A percentile compares a stretch with the other conserved stretches of the same genome.
These are phyloP conservation scores for Andrena minutula DNA, from an alignment of 2,888 invertebrate genomes.

Conservation along the genomic window DNA sequence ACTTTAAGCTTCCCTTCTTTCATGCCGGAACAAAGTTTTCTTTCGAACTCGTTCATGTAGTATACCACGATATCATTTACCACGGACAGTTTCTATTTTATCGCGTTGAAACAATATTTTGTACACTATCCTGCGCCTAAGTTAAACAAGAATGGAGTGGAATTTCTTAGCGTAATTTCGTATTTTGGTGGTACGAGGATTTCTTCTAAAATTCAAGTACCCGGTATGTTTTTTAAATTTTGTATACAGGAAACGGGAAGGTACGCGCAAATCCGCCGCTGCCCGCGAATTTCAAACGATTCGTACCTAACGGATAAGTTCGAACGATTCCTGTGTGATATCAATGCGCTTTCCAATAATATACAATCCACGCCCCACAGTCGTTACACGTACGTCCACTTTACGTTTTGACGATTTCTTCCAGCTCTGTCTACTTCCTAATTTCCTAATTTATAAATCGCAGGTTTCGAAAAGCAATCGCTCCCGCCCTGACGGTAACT, in stretches of 20 bases:
- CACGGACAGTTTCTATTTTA: constrained; percentile 18
- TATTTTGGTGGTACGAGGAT: not conserved
- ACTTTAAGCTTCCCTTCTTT: constrained; percentile 32
- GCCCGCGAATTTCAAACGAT: constrained; percentile 1
- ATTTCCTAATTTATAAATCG: constrained; percentile 16
- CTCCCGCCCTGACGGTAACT: constrained; percentile 27
- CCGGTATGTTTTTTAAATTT: not conserved
- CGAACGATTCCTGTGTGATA: not conserved
- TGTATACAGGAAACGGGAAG: not conserved
- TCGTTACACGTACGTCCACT: constrained; percentile 8
- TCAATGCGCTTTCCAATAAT: constrained; percentile 5
- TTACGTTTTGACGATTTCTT: constrained; percentile 6
- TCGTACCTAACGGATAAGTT: constrained; percentile 14
- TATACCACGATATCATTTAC: constrained; percentile 3
- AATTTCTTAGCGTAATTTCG: constrained; percentile 5
- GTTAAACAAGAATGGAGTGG: not conserved
- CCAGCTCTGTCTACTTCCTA: not conserved
- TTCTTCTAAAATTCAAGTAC: not conserved
- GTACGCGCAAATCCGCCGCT: not conserved
- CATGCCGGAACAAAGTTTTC: constrained; percentile 12
- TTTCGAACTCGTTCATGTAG: constrained; percentile 13
- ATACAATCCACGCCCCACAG: not conserved
- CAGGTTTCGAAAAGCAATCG: constrained; percentile 18
- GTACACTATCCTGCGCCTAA: not conserved
- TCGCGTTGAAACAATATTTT: constrained; percentile 2